A percentile compares a stretch with the other conserved stretches of the same genome.
Evolutionary conservation across 2,113 vertebrate species (phyloP).

Genomic region (Formicarius rufipectus): DNA sequence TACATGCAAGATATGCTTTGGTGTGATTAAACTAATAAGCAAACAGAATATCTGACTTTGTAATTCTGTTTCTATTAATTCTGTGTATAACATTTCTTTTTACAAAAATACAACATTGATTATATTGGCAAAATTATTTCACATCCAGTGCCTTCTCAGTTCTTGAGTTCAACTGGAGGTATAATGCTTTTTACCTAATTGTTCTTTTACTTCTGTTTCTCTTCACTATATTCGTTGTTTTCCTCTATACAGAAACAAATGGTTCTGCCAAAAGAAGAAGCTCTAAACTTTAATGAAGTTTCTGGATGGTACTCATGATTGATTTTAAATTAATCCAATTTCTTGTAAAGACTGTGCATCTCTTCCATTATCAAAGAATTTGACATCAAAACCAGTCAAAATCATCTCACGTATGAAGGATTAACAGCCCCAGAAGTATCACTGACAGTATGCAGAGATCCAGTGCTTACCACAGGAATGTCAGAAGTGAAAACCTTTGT

Average conservation of each 20-base stretch:
- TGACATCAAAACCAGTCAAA: constrained; percentile 11
- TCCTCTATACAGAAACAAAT: not conserved
- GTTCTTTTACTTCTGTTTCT: not conserved
- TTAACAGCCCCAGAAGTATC: not conserved
- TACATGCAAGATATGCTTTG: not conserved
- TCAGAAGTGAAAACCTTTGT: not conserved
- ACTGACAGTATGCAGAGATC: not conserved
- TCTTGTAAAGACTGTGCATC: not conserved
- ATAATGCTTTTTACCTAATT: not conserved
- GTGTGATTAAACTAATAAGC: not conserved
- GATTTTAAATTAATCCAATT: constrained; percentile 30
- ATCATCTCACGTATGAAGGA: not conserved
- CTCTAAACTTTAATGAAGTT: constrained; percentile 12
- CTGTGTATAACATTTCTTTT: not conserved
- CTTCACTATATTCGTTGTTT: not conserved
- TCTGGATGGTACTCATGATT: not conserved
- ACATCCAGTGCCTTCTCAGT: not conserved
- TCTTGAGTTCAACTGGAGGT: not conserved
- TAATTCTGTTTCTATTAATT: not conserved
- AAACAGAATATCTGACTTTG: not conserved
- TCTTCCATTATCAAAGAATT: not conserved
- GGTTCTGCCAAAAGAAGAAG: not conserved
- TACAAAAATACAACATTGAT: not conserved
- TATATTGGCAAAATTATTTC: not conserved
- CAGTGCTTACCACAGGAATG: not conserved